These are phyloP conservation scores for Gadopsis bispinosus DNA, from an alignment of 2,797 vertebrate species.

Conservation along the genomic window DNA sequence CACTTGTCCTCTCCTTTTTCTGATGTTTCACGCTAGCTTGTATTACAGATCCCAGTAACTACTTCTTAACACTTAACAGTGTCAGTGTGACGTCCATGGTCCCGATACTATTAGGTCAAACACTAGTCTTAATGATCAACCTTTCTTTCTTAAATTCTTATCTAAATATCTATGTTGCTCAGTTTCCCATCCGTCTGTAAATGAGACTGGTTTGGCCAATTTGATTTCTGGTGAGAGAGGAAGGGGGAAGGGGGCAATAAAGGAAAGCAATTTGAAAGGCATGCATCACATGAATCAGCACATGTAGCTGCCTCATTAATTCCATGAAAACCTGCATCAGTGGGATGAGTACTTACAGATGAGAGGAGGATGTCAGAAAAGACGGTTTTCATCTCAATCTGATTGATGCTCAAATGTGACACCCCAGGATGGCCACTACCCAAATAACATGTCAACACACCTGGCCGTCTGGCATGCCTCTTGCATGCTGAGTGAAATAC, in stretches of 20 bases:
- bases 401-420: conserved; percentile 55
- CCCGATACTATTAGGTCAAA: not conserved
- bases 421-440: conserved; percentile 29
- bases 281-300: conserved; percentile 72
- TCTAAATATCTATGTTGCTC: no score
- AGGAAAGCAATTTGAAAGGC: conserved; percentile 77
- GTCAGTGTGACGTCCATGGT: not conserved
- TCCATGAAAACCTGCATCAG: conserved; percentile 80
- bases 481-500: conserved; percentile 39
- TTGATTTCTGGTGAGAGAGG: conserved; percentile 73
- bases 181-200: conserved; percentile 51
- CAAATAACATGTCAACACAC: conserved; percentile 52
- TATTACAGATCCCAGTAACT: not conserved
- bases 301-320: conserved; percentile 81
- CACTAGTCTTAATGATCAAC: not conserved
- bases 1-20: not conserved
- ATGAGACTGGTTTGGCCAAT: conserved; percentile 81
- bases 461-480: conserved; percentile 14
- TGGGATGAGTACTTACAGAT: conserved; percentile 82
- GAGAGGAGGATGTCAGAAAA: conserved; percentile 70
- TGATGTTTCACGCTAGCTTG: not conserved
- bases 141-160: not conserved
- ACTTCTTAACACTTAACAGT: not conserved
- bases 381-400: conserved; percentile 25
- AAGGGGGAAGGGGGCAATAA: conserved; percentile 62